Percentiles rank a stretch among this genome's conserved stretches.
phyloP scores from a whole-genome alignment of 1,140 invertebrate genomes.

The Caenorhabditis inopinata region DNA sequence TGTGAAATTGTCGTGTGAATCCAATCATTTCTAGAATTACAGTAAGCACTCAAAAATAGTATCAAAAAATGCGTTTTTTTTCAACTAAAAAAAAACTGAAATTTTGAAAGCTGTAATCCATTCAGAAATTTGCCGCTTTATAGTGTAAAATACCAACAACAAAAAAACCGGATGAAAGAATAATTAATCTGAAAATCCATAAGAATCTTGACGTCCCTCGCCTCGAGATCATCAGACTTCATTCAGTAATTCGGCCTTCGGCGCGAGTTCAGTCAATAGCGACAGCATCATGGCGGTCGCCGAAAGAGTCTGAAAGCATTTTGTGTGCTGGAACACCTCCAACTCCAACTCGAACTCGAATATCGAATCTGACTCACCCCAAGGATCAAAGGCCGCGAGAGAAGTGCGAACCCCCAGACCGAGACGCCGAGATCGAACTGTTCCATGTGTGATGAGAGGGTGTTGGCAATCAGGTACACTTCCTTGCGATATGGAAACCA shows the following conservation, averaged over 20 bases:
- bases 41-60: too few relatives aligned
- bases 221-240: constrained; percentile 12
- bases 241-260: constrained; percentile 16
- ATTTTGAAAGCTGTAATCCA: too few relatives aligned
- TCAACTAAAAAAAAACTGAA: too few relatives aligned
- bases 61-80: too few relatives aligned
- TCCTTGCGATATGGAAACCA: constrained; percentile 40
- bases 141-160: too few relatives aligned
- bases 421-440: constrained; percentile 50
- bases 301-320: constrained; percentile 50
- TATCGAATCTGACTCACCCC: constrained; percentile 37
- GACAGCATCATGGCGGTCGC: constrained; percentile 47
- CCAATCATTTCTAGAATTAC: too few relatives aligned
- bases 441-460: constrained; percentile 44
- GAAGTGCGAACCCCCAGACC: constrained; percentile 53
- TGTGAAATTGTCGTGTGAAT: too few relatives aligned
- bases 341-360: neutral
- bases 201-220: neutral
- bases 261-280: constrained; percentile 45
- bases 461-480: constrained; percentile 44
- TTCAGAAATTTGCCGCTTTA: too few relatives aligned
- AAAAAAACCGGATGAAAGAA: too few relatives aligned
- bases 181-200: neutral
- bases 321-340: too few relatives aligned
- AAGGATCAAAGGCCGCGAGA: constrained; percentile 48